Evolutionary conservation across 2,113 vertebrate species (phyloP), one percentile per base, ranked within the genome.

Genomic region (Chloropsis hardwickii): DNA sequence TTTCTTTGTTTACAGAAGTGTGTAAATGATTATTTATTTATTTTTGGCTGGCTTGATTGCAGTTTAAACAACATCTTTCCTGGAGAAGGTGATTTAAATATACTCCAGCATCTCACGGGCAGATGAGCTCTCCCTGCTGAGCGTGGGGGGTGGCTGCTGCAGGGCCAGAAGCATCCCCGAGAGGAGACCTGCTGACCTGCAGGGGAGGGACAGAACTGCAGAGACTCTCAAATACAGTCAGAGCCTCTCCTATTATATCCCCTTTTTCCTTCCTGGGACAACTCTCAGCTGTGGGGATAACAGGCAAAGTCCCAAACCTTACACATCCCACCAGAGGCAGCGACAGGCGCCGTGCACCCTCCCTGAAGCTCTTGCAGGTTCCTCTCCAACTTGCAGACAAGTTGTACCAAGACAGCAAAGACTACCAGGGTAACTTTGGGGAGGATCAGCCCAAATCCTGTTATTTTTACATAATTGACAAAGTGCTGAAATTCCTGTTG

Each of bases 401-500:
- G 79, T 87, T 31, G 31, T 47, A 33, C 86, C 21, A 50, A 90
- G 86, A 12, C 29, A 70, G 82, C 66, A 82, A 35, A 48, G 58
- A 42, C 88, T 83, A 7, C 80, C 40, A 35, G 86, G 76, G 44
- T 60, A 92, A 81, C 83, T 94, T 19, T 10, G 66, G 64, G 76
- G 64, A 93, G 60, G 67, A 70, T 88, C 58, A 88, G 77, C 77
- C 92, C 83, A 84, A 94, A 90, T 78, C 64, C 50, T 86, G 47
- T 83, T 62, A 25, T 56, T 94, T 95, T 97, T 97, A 91, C 60
- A 11, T 96, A 94, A 93, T 15, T 97, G 96, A 96, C 96, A 93
- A 83, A 70, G 94, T 93, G 95, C 92, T 96, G 95, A 97, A 92
- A 40, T 94, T 22, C 28, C 76, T 88, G 96, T 70, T 97, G 96